Base-by-base conservation (phyloP, 1,140 invertebrate genomes). In the Drosophila triauraria region DNA sequence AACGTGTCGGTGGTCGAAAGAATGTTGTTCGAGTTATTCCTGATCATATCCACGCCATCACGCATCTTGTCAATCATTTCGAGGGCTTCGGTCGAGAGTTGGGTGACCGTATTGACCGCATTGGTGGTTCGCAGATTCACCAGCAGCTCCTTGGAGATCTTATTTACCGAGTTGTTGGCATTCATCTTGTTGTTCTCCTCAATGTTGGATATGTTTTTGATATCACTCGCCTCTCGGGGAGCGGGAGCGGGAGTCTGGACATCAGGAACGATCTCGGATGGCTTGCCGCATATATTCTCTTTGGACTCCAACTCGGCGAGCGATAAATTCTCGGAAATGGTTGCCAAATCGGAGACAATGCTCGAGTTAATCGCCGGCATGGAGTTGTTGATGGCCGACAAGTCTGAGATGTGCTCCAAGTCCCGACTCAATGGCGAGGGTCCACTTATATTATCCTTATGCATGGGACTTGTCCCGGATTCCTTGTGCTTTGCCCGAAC, bases 241-340 rank as follows among this genome's bases (percentile, higher is more conserved):
- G 20, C 20, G 0, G 62, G 44, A 5, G 38, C 51, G 0, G 56
- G 60, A 6, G 56, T 20, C 38, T 58, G 69, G 3, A 48, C 42
- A 17, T 62, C 68, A 2, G 56, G 12, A 17, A 48, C 17, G 10
- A 9, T 42, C 9, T 81, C 85, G 2, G 58, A 25, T 12, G 72
- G 17, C 8, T 69, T 77, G 40, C 63, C 61, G 47, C 58, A 80
- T 35, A 74, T 69, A 51, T 65, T 78, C 20, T 83, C 79, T 10
- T 83, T 80, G 4, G 83, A 70, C 35, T 56, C 53, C 30, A 91
- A 77, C 54, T 94, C 95, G 30, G 95, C 95, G 13, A 97, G 93
- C 0, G 96, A 95, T 8, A 97, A 92, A 62, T 95, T 96, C 93
- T 97, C 97, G 12, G 97, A 96, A 86, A 97, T 97, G 27, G 97